These are phyloP conservation scores for Hoplostethus mediterraneus DNA, from an alignment of 2,797 vertebrate genomes.

Conservation along the genomic window DNA sequence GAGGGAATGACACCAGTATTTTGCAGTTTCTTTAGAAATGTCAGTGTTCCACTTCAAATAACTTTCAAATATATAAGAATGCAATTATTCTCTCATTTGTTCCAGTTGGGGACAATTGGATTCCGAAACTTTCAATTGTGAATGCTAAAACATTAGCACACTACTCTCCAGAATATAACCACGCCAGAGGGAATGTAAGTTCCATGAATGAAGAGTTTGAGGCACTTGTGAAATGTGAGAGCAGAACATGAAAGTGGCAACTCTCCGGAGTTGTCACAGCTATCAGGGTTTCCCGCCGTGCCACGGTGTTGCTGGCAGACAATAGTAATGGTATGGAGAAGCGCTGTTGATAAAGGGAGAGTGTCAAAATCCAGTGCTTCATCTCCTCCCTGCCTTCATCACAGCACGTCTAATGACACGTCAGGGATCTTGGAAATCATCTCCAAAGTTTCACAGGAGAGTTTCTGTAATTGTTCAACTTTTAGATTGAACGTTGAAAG, in stretches of 20 bases:
- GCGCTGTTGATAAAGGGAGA: neutral
- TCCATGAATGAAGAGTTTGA: conserved; percentile 30
- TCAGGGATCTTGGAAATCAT: conserved; percentile 26
- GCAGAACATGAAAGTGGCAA: conserved; percentile 4
- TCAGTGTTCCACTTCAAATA: too few species aligned
- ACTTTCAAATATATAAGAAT: too few species aligned
- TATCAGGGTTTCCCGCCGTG: neutral
- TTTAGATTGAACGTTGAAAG: conserved; percentile 11
- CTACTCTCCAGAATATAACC: neutral
- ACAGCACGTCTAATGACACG: conserved; percentile 28
- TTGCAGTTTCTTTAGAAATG: too few species aligned
- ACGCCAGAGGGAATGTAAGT: neutral
- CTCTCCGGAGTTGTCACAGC: conserved; percentile 5
- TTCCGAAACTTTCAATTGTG: too few species aligned
- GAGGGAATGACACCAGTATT: too few species aligned
- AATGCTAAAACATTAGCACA: neutral
- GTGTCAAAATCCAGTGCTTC: conserved; percentile 11
- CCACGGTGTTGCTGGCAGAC: conserved; percentile 3
- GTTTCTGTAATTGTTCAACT: conserved; percentile 40
- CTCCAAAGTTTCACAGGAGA: conserved; percentile 20
- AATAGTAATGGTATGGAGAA: conserved; percentile 2
- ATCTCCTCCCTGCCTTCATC: conserved; percentile 11
- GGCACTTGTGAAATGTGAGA: conserved; percentile 28
- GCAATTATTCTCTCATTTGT: too few species aligned
- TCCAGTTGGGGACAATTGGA: too few species aligned